Evolutionary conservation across 1,140 invertebrate genomes (phyloP), one percentile per base, ranked within the genome.

Genomic region (Bathynomus jamesi): DNA sequence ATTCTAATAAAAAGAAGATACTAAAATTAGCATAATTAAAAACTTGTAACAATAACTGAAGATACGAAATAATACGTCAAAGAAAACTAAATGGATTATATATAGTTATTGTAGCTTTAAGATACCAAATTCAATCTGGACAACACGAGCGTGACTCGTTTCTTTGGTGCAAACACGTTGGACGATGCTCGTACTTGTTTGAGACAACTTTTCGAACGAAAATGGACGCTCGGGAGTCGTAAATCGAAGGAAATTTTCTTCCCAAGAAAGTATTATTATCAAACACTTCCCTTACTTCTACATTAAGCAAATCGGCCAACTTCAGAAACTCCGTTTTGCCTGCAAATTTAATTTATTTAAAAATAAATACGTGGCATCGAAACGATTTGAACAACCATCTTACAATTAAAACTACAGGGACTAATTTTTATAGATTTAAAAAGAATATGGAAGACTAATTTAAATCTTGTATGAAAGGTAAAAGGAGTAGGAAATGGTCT

Each of bases 301-400:
- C 81, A 75, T 85, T 82, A 24, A 86, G 76, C 11, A 86, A 75
- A 75, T 85, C 84, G 25, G 82, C 81, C 64, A 85, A 64, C 67
- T 82, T 80, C 10, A 84, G 70, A 79, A 85, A 85, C 67, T 85
- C 80, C 32, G 68, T 75, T 76, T 81, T 75, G n/a, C 74, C 78
- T 79, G 74, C 3, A 63, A 71, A 21, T 60, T 17, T 13, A 65
- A 63, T 63, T 63, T 63, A 63, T 63, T 7, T 24, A 63, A 63
- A 28, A 24, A 63, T 63, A 24, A 8, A 21, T 53, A 53, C 11
- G 21, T 11, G 21, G 21, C 46, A 53, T 11, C 11, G 21, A 53
- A 21, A 11, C 11, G 11, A 21, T 53, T 21, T 11, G 21, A 53
- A 53, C 21, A 21, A 53, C 46, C 11, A 21, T 11, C 46, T 53